These are phyloP conservation scores for Pogonocherus hispidulus DNA, from an alignment of 2,888 invertebrate species.

Conservation along the genomic window DNA sequence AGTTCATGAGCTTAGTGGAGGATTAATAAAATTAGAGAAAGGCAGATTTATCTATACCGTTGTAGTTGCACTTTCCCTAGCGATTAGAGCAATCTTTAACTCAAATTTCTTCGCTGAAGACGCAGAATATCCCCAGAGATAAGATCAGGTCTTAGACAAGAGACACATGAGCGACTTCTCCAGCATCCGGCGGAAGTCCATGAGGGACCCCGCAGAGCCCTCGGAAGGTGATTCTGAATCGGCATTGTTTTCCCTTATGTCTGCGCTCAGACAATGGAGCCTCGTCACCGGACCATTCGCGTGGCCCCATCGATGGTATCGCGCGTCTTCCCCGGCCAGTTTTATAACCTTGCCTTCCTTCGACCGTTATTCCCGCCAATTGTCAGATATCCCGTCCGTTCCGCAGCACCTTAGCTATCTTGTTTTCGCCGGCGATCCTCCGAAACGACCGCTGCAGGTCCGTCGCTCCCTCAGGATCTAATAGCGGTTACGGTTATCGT, in stretches of 20 bases:
- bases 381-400: slow-evolving; percentile 48
- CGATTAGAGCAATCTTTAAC: background rate
- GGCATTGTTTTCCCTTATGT: slow-evolving; percentile 67
- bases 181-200: slow-evolving; percentile 66
- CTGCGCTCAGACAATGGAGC: slow-evolving; percentile 47
- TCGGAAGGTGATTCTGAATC: slow-evolving; percentile 65
- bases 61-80: background rate
- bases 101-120: background rate
- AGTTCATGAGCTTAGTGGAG: too few relatives aligned
- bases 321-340: slow-evolving; percentile 58
- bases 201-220: slow-evolving; percentile 63
- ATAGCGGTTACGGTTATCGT: slow-evolving; percentile 68
- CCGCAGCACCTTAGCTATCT: slow-evolving; percentile 66
- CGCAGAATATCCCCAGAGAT: slow-evolving; percentile 39
- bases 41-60: too few relatives aligned
- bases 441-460: slow-evolving; percentile 64
- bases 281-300: slow-evolving; percentile 32
- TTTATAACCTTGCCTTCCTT: slow-evolving; percentile 64
- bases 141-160: slow-evolving; percentile 56
- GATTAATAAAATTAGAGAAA: too few relatives aligned
- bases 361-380: slow-evolving; percentile 66
- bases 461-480: slow-evolving; percentile 62
- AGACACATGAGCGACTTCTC: slow-evolving; percentile 63
- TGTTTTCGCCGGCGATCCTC: slow-evolving; percentile 60
- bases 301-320: slow-evolving; percentile 66